Evolutionary conservation across 2,113 vertebrate species (phyloP).

Genomic region (Prunella himalayana): DNA sequence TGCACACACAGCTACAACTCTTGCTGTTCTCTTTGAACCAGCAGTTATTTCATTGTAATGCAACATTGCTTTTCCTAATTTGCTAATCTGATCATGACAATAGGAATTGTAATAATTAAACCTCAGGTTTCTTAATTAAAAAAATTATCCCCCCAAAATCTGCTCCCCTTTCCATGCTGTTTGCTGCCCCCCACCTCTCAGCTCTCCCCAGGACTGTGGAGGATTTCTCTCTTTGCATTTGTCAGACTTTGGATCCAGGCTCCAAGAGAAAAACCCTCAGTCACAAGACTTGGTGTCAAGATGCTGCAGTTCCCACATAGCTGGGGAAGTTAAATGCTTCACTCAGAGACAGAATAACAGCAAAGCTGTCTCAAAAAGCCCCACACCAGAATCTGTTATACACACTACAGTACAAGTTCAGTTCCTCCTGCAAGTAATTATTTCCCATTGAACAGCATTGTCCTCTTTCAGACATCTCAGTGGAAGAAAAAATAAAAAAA

Average conservation of each 20-base stretch:
- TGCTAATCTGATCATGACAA: background rate
- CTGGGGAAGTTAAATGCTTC: background rate
- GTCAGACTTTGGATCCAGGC: background rate
- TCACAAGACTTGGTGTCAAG: background rate
- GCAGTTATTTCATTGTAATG: background rate
- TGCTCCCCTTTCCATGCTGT: accelerated
- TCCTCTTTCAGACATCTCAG: background rate
- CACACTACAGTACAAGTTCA: background rate
- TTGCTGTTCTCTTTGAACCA: background rate
- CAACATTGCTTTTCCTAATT: background rate
- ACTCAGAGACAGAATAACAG: background rate
- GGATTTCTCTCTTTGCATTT: background rate
- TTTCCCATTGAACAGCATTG: background rate
- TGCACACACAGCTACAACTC: background rate
- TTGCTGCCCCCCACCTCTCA: too few relatives aligned
- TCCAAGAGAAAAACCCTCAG: background rate
- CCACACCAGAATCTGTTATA: background rate
- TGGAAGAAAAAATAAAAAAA: background rate
- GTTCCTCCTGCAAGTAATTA: background rate
- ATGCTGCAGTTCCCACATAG: background rate
- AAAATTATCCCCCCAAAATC: background rate
- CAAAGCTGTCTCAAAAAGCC: background rate
- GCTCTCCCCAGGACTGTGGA: background rate
- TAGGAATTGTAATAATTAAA: background rate
- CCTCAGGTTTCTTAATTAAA: background rate